Base-by-base conservation (phyloP, 2,113 vertebrate genomes). In the Hypanus sabinus region DNA sequence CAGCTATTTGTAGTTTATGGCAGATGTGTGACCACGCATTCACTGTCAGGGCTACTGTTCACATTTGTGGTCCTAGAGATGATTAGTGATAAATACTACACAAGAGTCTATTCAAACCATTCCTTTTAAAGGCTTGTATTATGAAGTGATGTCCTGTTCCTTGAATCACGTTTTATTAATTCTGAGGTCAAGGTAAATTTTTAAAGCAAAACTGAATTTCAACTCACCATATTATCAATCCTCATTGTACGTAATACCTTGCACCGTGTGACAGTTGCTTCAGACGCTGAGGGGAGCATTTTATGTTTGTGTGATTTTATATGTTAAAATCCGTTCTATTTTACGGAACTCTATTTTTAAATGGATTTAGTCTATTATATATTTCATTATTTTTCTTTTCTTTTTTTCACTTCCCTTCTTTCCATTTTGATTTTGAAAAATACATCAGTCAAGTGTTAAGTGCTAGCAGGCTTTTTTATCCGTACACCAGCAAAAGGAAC, bases 181-280 rank as follows among this genome's bases (percentile, higher is more conserved):
- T 93, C 36, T 93, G 90, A 46, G 90, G 90, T 93, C 68, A 46
- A 27, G 90, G 9, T 73, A 93, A 46, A 93, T 27, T 73, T 73
- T 93, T 38, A 93, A 11, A 73, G 36, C 38, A 68, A 73, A 93
- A 73, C 73, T 0, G 60, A n/a, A 18, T 90, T 90, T 38, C 30
- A 60, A 62, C 57, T 88, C 24, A 62, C 10, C 9, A 88, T 57
- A 55, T 88, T n/a, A 27, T 62, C 30, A 62, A 33, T 30, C 30
- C 65, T 30, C 60, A n/a, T 12, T 16, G 16, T n/a, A 90, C 27
- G n/a, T 12, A n/a, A 33, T 60, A 90, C 12, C 87, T 65, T 62
- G 14, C 87, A 65, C 8, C 62, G 33, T 65, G 11, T n/a, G 60
- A 65, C 85, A 65, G 60, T 30, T 60, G 6, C 33, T 90, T n/a